phyloP scores from a whole-genome alignment of 2,888 invertebrate species.

The Galeopsomyia nigrocyanea region DNA sequence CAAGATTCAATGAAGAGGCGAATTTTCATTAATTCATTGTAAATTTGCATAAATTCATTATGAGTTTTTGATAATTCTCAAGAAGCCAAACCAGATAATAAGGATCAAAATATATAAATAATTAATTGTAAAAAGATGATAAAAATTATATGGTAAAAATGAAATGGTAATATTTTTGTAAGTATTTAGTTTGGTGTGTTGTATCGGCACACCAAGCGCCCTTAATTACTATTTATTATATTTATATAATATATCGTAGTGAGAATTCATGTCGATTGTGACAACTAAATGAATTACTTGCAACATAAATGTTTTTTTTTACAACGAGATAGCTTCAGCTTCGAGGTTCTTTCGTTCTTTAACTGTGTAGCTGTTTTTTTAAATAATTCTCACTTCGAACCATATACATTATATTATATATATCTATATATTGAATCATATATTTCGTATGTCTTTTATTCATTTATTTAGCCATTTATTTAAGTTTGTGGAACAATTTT shows the following conservation, averaged over 20 bases:
- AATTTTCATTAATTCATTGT: conserved; percentile 37
- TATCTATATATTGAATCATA: conserved; percentile 26
- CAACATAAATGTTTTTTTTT: neutral
- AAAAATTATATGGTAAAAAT: conserved; percentile 20
- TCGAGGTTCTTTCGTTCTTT: conserved; percentile 7
- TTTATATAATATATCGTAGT: conserved; percentile 35
- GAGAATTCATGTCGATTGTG: conserved; percentile 15
- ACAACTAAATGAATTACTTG: no score
- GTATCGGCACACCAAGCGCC: conserved; percentile 72
- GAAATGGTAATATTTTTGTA: conserved; percentile 60
- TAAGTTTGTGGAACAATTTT: conserved; percentile 55
- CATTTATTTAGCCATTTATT: conserved; percentile 23
- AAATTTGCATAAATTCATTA: conserved; percentile 32
- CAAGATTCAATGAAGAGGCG: conserved; percentile 20
- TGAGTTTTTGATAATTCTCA: conserved; percentile 30
- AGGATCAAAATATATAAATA: neutral
- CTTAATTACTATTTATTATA: conserved; percentile 47
- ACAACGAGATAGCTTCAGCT: neutral
- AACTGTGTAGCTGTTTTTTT: neutral
- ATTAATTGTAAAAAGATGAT: conserved; percentile 14
- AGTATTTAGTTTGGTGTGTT: conserved; percentile 72
- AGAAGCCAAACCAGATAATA: conserved; percentile 9
- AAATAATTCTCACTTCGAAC: conserved; percentile 27
- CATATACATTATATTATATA: conserved; percentile 17
- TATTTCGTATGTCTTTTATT: conserved; percentile 19